These are phyloP conservation scores for Pammene fasciana DNA, from an alignment of 2,888 invertebrate genomes.

Conservation along the genomic window DNA sequence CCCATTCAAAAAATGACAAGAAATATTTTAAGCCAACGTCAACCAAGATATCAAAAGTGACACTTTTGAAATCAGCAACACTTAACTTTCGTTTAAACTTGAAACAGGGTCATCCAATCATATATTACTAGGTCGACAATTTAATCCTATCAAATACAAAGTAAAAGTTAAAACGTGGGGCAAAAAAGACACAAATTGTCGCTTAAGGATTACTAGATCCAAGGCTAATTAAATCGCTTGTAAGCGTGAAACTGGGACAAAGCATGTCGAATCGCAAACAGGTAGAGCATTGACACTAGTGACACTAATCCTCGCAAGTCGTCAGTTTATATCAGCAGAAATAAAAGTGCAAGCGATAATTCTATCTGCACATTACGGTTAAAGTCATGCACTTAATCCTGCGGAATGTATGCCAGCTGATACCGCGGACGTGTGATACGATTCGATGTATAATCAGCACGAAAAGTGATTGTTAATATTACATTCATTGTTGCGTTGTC, in stretches of 20 bases:
- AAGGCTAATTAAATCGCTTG: conserved; percentile 31
- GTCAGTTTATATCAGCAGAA: conserved; percentile 52
- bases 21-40: conserved; percentile 35
- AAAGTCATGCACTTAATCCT: conserved; percentile 48
- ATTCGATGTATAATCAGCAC: conserved; percentile 52
- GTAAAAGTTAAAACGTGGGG: conserved; percentile 35
- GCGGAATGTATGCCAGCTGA: conserved; percentile 46
- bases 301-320: conserved; percentile 51
- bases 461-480: conserved; percentile 46
- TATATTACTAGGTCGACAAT: conserved; percentile 35
- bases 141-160: conserved; percentile 39
- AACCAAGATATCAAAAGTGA: conserved; percentile 34
- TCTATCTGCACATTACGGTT: conserved; percentile 63
- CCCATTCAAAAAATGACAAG: conserved; percentile 15
- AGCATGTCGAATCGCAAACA: conserved; percentile 48
- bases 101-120: conserved; percentile 40
- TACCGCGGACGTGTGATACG: conserved; percentile 56
- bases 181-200: conserved; percentile 38
- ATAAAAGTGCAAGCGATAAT: conserved; percentile 54
- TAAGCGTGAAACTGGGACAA: conserved; percentile 38
- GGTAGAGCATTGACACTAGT: conserved; percentile 50
- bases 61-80: conserved; percentile 39
- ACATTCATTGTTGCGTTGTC: conserved; percentile 28
- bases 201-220: conserved; percentile 39
- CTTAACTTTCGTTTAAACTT: conserved; percentile 40